Conservation (phyloP, 2,113 vertebrate species). For the Pao palembangensis region DNA sequence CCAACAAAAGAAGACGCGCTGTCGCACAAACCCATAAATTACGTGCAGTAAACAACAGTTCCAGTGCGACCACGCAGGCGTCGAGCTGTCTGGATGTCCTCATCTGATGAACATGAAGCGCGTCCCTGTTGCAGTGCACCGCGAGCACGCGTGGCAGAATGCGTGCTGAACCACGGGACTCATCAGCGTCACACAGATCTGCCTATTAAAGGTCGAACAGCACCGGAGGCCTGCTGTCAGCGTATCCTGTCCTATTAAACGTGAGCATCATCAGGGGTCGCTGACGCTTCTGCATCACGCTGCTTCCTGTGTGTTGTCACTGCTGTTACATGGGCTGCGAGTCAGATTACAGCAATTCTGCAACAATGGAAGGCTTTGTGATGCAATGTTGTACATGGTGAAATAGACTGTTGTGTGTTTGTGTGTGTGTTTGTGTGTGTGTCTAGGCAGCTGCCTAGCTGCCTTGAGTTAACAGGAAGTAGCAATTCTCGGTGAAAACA, state of each 20-base stretch:
- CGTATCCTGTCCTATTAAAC: conserved; percentile 49
- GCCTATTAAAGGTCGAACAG: conserved; percentile 54
- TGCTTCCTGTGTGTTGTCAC: neutral
- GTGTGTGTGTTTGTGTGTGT: no score
- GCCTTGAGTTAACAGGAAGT: conserved; percentile 45
- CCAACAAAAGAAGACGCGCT: no score
- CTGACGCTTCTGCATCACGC: conserved; percentile 17
- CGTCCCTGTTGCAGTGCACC: conserved; percentile 22
- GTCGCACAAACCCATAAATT: conserved; percentile 14
- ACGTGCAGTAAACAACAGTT: conserved; percentile 17
- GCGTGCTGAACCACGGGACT: conserved; percentile 47
- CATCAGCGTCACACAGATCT: conserved; percentile 56
- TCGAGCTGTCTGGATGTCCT: conserved; percentile 33
- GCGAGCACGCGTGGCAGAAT: conserved; percentile 43
- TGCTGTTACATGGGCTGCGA: neutral
- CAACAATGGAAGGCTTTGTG: conserved; percentile 8
- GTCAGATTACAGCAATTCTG: conserved; percentile 22
- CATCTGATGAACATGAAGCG: conserved; percentile 26
- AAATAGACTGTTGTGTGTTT: neutral
- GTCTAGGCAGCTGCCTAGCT: conserved; percentile 48
- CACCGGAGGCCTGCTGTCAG: conserved; percentile 61
- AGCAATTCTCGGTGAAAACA: conserved; percentile 1
- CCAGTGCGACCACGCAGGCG: no score
- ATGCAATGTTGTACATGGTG: conserved; percentile 6
- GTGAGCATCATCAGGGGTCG: conserved; percentile 32